phyloP scores from a whole-genome alignment of 2,888 invertebrate genomes.

The Venusia cambrica region DNA sequence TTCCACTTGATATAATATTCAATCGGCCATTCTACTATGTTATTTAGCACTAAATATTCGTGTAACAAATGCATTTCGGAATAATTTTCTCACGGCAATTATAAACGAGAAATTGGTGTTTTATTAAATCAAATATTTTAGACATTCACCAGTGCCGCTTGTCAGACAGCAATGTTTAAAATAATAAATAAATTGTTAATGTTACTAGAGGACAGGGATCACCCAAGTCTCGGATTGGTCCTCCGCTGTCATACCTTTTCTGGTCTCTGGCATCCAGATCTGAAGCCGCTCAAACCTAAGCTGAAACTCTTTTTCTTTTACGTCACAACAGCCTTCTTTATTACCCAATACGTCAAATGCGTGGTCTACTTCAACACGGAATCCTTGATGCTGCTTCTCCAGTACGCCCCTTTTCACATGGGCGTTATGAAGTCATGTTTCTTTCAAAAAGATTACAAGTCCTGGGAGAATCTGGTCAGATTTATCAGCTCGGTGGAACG shows the following conservation, averaged over 20 bases:
- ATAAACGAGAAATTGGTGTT: constrained; percentile 19
- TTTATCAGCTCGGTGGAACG: constrained; percentile 49
- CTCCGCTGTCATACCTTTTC: constrained; percentile 39
- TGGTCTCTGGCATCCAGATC: constrained; percentile 52
- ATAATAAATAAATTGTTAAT: constrained; percentile 27
- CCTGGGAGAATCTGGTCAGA: constrained; percentile 47
- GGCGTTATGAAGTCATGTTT: constrained; percentile 49
- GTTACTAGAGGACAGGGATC: constrained; percentile 41
- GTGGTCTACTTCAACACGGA: constrained; percentile 35
- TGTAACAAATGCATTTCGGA: constrained; percentile 40
- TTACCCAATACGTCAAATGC: constrained; percentile 53
- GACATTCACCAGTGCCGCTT: constrained; percentile 8
- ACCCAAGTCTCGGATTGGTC: constrained; percentile 55
- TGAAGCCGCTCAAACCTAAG: constrained; percentile 28
- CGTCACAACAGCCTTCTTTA: constrained; percentile 44
- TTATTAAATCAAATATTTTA: constrained; percentile 12
- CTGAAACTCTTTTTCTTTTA: constrained; percentile 44
- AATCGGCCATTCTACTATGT: constrained; percentile 39
- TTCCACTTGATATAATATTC: constrained; percentile 37
- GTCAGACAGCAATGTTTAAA: constrained; percentile 15
- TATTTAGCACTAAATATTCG: constrained; percentile 44
- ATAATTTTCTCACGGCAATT: constrained; percentile 42
- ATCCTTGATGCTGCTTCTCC: constrained; percentile 46
- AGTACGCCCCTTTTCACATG: constrained; percentile 58
- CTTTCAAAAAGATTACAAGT: constrained; percentile 45